Conservation (phyloP, 2,113 vertebrate species). For the Agapornis roseicollis region DNA sequence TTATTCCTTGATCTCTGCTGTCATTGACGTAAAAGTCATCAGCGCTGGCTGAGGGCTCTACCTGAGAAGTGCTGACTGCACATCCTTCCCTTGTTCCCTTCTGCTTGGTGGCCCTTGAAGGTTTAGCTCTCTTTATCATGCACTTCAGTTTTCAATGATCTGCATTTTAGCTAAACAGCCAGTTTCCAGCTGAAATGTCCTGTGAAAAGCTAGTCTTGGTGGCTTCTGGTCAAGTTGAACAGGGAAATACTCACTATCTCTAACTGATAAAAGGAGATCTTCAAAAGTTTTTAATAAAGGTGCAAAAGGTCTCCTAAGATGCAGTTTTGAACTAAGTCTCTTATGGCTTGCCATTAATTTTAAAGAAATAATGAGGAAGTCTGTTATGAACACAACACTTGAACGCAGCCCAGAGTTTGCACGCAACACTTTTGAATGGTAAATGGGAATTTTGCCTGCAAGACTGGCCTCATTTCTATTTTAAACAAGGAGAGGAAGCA, state of each 20-base stretch:
- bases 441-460: neutral
- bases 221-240: neutral
- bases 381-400: neutral
- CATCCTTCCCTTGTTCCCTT: neutral
- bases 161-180: neutral
- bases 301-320: neutral
- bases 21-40: conserved; percentile 6
- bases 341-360: neutral
- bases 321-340: neutral
- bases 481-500: neutral
- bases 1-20: conserved; percentile 20
- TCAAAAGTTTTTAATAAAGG: neutral
- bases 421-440: neutral
- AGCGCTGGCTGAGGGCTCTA: neutral
- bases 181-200: neutral
- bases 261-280: neutral
- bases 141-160: conserved; percentile 12
- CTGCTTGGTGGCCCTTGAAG: neutral
- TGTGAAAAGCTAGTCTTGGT: neutral
- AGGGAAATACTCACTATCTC: neutral
- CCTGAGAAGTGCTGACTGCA: neutral
- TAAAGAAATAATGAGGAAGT: neutral
- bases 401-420: neutral
- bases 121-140: neutral
- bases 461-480: neutral